Conservation (phyloP, 2,797 vertebrate genomes). For the Malurus leucopterus region DNA sequence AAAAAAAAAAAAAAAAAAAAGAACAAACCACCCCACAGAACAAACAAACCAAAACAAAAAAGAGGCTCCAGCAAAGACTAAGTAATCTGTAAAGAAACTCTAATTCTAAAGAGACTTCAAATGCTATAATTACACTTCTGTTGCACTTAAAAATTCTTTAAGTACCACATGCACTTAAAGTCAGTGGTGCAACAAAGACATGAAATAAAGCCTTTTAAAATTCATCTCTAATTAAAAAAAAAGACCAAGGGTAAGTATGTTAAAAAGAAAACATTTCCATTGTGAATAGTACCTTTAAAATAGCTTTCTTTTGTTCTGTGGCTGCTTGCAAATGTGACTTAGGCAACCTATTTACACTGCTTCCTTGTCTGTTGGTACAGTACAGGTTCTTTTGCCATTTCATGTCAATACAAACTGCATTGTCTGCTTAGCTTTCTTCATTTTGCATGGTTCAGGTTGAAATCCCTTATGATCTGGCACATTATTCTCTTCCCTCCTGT, state of each 20-base stretch:
- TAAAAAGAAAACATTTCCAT: neutral
- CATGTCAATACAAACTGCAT: neutral
- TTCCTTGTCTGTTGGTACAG: neutral
- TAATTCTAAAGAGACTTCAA: neutral
- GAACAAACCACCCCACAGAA: accelerated
- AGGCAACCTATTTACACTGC: neutral
- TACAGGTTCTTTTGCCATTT: neutral
- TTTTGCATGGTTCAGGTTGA: neutral
- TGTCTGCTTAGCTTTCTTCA: neutral
- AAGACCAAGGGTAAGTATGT: neutral
- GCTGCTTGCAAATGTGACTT: neutral
- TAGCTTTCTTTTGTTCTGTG: neutral
- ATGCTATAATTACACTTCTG: neutral
- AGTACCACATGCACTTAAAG: neutral
- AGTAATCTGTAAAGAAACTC: neutral
- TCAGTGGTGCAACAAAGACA: neutral
- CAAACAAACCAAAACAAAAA: neutral
- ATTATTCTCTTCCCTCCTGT: neutral
- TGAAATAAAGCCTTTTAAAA: neutral
- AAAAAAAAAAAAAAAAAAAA: neutral
- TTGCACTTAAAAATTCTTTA: neutral
- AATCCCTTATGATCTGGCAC: neutral
- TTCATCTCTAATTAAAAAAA: neutral
- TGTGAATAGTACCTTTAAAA: neutral
- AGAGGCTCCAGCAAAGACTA: neutral